Base-by-base conservation (phyloP, 2,888 invertebrate genomes). In the Nomada ferruginata region DNA sequence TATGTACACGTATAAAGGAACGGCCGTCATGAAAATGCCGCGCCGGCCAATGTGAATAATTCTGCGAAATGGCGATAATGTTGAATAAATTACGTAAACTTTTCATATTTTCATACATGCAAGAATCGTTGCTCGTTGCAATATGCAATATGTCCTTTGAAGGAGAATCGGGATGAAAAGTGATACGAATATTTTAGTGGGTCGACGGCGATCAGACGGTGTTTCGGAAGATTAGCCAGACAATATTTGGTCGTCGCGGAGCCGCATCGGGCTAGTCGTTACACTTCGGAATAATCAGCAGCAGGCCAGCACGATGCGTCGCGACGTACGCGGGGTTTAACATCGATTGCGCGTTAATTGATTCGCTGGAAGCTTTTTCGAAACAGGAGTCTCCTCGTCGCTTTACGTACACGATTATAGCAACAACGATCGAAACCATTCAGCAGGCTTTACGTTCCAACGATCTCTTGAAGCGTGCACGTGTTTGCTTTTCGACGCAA, bases 171-270 rank as follows among this genome's bases (percentile, higher is more conserved):
- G 7, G 5, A 36, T 36, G 0, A 36, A 36, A 5, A 36, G 36
- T 36, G 36, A 36, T 1, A 36, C 7, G 29, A 36, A 7, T 36
- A 7, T 36, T 36, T 36, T 36, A 36, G 7, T 36, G 7, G 29
- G 29, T 0, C 29, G 29, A 36, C 7, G 29, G 29, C 29, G 29
- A 7, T 7, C 63, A 55, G 63, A 13, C 23, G 42, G 13, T n/a
- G 55, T 26, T 55, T 64, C 10, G 53, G 53, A 72, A 64, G 64
- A 72, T 72, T 64, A 72, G 36, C 55, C 52, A 55, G 53, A 55
- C 53, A 26, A 26, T 23, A 18, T 72, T 60, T 42, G 52, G 42
- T 36, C 11, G 44, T 26, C 55, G 42, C 42, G 53, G n/a, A 55
- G 63, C 61, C 13, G 23, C 42, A 20, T 42, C 36, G 4, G 5